phyloP scores from a whole-genome alignment of 2,888 invertebrate genomes.

The Cremastobaeus sp. region DNA sequence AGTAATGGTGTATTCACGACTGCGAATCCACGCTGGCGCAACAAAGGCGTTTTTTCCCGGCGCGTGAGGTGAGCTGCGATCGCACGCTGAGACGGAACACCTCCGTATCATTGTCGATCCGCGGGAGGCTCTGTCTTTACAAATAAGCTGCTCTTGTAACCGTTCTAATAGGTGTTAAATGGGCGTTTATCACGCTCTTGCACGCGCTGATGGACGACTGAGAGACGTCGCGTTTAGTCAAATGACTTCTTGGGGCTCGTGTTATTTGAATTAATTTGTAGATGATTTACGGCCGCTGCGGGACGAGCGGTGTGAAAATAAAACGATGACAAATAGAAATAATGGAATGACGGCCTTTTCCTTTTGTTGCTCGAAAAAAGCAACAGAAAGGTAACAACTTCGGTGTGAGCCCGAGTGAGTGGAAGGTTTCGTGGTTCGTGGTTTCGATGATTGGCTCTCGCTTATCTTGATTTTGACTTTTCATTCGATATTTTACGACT shows the following conservation, averaged over 20 bases:
- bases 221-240: constrained; percentile 54
- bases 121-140: constrained; percentile 69
- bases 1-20: constrained; percentile 39
- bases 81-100: constrained; percentile 68
- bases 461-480: no score
- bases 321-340: constrained; percentile 34
- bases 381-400: not conserved
- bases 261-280: constrained; percentile 45
- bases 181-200: constrained; percentile 48
- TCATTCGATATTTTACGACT: no score
- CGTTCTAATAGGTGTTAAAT: constrained; percentile 58
- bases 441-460: no score
- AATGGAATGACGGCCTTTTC: constrained; percentile 5
- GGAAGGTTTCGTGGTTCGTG: no score
- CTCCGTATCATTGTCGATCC: constrained; percentile 65
- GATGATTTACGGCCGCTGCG: constrained; percentile 33
- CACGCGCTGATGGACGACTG: constrained; percentile 43
- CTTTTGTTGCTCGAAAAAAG: no score
- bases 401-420: no score
- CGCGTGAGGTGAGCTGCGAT: constrained; percentile 56
- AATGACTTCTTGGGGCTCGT: constrained; percentile 34
- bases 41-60: constrained; percentile 23
- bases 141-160: constrained; percentile 69
- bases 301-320: constrained; percentile 16
- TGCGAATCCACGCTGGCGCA: constrained; percentile 45